Conservation (phyloP, 2,797 vertebrate genomes). For the Vespertilio murinus region DNA sequence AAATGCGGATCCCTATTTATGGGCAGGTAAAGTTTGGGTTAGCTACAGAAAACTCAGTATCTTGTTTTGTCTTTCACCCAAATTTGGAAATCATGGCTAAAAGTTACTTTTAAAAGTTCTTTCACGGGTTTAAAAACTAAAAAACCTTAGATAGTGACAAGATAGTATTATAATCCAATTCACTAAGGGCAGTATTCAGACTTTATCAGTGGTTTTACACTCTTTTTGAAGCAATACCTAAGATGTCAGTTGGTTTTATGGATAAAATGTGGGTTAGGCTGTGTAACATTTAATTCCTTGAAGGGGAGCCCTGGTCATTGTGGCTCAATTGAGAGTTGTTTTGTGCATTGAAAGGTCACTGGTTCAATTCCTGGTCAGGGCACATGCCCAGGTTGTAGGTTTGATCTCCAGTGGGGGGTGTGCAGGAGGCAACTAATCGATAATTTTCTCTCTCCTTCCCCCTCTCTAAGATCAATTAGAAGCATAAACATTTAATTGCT, state of each 20-base stretch:
- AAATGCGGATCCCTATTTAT: not conserved
- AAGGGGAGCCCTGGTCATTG: not conserved
- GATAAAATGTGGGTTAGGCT: not conserved
- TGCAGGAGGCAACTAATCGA: not conserved
- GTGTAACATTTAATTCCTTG: not conserved
- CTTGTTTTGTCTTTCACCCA: not conserved
- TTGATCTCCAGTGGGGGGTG: not conserved
- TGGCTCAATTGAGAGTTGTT: not conserved
- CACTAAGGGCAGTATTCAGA: not conserved
- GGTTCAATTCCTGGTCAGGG: not conserved
- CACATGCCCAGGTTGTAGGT: not conserved
- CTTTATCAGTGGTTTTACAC: not conserved
- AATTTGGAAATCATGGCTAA: constrained; percentile 22
- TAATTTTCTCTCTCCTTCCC: not conserved
- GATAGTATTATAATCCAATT: not conserved
- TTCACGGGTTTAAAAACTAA: constrained; percentile 12
- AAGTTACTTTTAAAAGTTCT: not conserved
- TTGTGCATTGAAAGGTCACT: not conserved
- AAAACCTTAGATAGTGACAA: not conserved
- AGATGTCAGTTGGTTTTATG: not conserved
- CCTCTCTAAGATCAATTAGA: not conserved
- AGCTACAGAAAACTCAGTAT: constrained; percentile 24
- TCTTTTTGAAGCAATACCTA: not conserved
- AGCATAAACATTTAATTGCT: not conserved
- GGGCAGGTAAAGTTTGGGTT: not conserved